Base-by-base conservation (phyloP, 2,888 invertebrate genomes). In the Lepidochrysops patricia region DNA sequence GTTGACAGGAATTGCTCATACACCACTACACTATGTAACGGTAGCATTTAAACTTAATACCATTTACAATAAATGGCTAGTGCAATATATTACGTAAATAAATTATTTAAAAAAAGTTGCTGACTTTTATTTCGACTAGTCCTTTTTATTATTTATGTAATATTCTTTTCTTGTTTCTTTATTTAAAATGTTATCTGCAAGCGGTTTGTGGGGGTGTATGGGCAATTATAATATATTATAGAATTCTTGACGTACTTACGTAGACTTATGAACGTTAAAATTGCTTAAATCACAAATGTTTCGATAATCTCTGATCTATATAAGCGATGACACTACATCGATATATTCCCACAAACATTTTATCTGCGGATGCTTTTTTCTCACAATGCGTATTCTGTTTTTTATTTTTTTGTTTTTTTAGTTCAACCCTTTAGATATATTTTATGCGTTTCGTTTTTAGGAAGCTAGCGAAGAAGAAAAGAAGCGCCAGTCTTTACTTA, bases 131-230 rank as follows among this genome's bases (percentile, higher is more conserved):
- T 89, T 86, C 75, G 74, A 71, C 72, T 75, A 77, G 77, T 76
- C 86, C 86, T 80, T 69, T 84, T 81, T 82, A 75, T 82, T 66
- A 62, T 70, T 79, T 82, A 67, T 79, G 72, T 76, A 72, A 76
- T 74, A 77, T 80, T 76, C 71, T 82, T 82, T 82, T 79, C 61
- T 72, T 67, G 66, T 75, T 80, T 71, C 70, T 75, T 75, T 79
- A 60, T 58, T 37, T 68, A 57, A 68, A 58, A 64, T 61, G n/a
- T 78, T 78, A 65, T 71, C 75, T 78, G 69, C 69, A 76, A 78
- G 79, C 80, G 80, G 82, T 86, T 88, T 89, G 87, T 87, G 87
- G 88, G 88, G 87, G 87, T 89, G 88, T 89, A 88, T 89, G 88
- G 88, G 88, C 88, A 89, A 85, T 86, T 76, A 65, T 68, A 63